Base-by-base conservation (phyloP, 2,797 vertebrate genomes). In the Perdix hodgsoniae region DNA sequence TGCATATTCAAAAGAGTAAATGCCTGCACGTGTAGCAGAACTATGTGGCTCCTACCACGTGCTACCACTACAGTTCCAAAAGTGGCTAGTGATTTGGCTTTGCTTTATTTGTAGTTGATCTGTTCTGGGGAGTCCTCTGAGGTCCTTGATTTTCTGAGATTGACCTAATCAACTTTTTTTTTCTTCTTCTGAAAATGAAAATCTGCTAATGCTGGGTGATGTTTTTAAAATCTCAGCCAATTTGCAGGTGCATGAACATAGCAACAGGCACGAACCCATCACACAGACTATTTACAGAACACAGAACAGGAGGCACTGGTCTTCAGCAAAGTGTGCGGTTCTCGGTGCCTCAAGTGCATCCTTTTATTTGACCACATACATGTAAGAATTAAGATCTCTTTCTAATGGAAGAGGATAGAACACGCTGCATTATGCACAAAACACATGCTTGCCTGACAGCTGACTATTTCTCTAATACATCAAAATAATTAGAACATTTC, bases 291-390 rank as follows among this genome's bases (percentile, higher is more conserved):
- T 63, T 85, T 61, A 59, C 64, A 91, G 85, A 86, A 73, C 52
- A 90, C 71, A 82, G 88, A 90, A 59, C 83, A 90, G 94, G 86
- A 92, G 83, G 54, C 84, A 70, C 66, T 89, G 83, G 92, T 83
- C 78, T 91, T 95, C 69, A 91, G 39, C 79, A 81, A 85, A 59
- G 65, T 73, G 47, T 72, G 57, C 54, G 75, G 50, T 56, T 91
- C 23, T 89, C 39, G n/a, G 50, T 35, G 18, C 65, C 66, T 86
- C 27, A 47, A 86, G 21, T 44, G 17, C 27, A 54, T 78, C 11
- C 45, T 75, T 61, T 69, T 61, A 33, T 86, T 69, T 85, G 78
- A 56, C 24, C 27, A 63, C 15, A 33, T 12, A 22, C 40, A 64
- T 4, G 27, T 33, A 69, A 64, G 49, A 33, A 26, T 7, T 14